These are phyloP conservation scores for Oscheius onirici DNA, from an alignment of 2,888 invertebrate species.

Conservation along the genomic window DNA sequence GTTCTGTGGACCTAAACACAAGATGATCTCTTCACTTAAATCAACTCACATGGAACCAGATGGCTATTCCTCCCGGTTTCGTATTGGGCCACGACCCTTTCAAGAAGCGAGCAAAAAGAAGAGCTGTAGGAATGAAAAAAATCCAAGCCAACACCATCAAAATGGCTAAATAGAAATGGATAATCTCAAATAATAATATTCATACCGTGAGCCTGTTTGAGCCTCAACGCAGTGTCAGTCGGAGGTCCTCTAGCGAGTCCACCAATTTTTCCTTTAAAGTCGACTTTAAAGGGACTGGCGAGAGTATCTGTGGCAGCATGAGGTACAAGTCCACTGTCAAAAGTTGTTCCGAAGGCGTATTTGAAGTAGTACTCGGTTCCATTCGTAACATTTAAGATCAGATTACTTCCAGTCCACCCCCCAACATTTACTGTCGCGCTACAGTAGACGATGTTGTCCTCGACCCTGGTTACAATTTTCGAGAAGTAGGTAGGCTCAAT, in stretches of 20 bases:
- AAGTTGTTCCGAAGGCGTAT: conserved; percentile 9
- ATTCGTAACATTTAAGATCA: conserved; percentile 23
- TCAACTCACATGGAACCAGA: conserved; percentile 59
- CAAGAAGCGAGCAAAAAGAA: conserved; percentile 53
- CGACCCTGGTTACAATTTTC: conserved; percentile 12
- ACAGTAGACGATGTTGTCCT: conserved; percentile 41
- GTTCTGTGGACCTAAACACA: conserved; percentile 57
- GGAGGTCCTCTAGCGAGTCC: conserved; percentile 8
- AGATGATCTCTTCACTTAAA: too few species aligned
- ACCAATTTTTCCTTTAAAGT: neutral
- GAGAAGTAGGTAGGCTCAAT: neutral
- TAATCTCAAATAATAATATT: neutral
- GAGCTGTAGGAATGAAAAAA: conserved; percentile 52
- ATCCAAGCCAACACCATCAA: conserved; percentile 60
- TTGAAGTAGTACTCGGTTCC: conserved; percentile 18
- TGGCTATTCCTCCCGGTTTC: conserved; percentile 53
- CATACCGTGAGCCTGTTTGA: conserved; percentile 21
- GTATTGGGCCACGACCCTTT: conserved; percentile 50
- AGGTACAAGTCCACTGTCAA: conserved; percentile 5
- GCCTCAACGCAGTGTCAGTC: neutral
- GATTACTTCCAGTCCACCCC: conserved; percentile 31
- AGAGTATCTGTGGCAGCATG: conserved; percentile 4
- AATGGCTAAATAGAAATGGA: conserved; percentile 34
- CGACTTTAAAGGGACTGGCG: neutral
- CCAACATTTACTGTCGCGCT: conserved; percentile 36